phyloP scores from a whole-genome alignment of 1,140 invertebrate species.

The Drosophila sproati region DNA sequence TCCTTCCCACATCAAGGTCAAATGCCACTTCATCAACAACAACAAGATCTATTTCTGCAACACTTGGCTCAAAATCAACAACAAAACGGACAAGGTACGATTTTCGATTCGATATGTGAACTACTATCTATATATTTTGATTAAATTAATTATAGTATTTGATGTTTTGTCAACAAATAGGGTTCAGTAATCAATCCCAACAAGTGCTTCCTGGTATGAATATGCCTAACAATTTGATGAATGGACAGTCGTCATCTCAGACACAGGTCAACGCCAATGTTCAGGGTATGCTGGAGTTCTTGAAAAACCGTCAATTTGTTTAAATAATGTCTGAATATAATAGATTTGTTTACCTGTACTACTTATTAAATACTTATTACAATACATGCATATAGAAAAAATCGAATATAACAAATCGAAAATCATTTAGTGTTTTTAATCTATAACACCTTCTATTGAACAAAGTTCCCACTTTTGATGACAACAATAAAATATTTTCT shows the following conservation, averaged over 20 bases:
- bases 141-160: conserved; percentile 3
- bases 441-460: not conserved
- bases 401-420: conserved; percentile 68
- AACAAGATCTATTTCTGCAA: conserved; percentile 78
- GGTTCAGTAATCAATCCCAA: conserved; percentile 69
- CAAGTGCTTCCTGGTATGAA: conserved; percentile 67
- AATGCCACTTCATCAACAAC: conserved; percentile 67
- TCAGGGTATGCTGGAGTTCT: conserved; percentile 83
- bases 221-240: conserved; percentile 73
- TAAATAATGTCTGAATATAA: conserved; percentile 68
- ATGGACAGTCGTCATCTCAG: conserved; percentile 71
- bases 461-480: not conserved
- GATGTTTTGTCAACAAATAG: conserved; percentile 20
- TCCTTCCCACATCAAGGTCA: conserved; percentile 78
- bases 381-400: conserved; percentile 71
- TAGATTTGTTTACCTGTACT: conserved; percentile 74
- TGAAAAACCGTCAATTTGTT: conserved; percentile 84
- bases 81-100: conserved; percentile 61
- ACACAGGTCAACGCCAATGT: conserved; percentile 84
- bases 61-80: conserved; percentile 78
- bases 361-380: conserved; percentile 74
- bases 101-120: not conserved
- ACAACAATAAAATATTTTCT: not conserved
- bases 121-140: not conserved
- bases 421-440: conserved; percentile 23